A percentile compares a stretch with the other conserved stretches of the same genome.
phyloP scores from a whole-genome alignment of 2,113 vertebrate species.

The Rostratula benghalensis region DNA sequence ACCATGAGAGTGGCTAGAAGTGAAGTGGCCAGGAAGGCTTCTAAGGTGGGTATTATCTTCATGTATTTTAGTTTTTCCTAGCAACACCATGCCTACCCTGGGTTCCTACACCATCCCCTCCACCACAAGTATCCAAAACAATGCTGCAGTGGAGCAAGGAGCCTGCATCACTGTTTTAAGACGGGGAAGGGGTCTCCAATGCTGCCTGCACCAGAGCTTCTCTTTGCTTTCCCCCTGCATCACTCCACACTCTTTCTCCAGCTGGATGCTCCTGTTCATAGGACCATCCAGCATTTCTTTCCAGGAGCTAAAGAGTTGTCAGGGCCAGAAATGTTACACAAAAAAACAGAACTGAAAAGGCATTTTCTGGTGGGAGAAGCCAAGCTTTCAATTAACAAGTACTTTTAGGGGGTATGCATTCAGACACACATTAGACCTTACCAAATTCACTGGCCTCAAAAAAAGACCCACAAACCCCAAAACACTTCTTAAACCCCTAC shows the following conservation, averaged over 20 bases:
- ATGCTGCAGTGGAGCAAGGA: neutral
- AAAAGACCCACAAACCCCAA: neutral
- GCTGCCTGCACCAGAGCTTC: neutral
- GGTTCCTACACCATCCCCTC: neutral
- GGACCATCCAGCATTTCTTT: neutral
- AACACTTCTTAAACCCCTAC: neutral
- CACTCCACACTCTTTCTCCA: neutral
- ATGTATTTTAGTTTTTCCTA: neutral
- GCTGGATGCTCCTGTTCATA: neutral
- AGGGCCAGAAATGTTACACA: neutral
- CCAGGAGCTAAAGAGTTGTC: neutral
- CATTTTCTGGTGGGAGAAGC: neutral
- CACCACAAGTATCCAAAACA: neutral
- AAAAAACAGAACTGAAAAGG: neutral
- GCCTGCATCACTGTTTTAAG: neutral
- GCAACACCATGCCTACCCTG: neutral
- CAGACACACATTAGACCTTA: neutral
- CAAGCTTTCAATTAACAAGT: neutral
- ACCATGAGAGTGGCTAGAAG: neutral
- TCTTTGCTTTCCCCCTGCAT: neutral
- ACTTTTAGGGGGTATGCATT: neutral
- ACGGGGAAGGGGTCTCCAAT: neutral
- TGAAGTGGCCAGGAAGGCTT: neutral
- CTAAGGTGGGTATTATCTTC: neutral
- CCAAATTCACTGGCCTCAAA: neutral